Evolutionary conservation across 2,888 invertebrate genomes (phyloP).

Genomic region (Netelia inedita): DNA sequence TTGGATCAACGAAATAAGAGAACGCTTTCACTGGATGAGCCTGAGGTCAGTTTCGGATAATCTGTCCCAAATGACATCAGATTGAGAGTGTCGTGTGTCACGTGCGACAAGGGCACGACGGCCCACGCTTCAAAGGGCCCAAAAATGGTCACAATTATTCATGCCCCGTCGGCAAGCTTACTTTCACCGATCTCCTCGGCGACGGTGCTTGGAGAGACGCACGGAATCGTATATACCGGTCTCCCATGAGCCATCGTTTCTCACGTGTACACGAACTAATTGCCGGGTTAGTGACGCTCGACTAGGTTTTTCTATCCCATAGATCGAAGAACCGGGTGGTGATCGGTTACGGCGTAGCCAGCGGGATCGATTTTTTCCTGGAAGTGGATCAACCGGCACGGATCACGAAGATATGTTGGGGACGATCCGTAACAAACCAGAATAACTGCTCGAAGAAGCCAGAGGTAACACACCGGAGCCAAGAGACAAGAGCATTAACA

Average conservation of each 20-base stretch:
- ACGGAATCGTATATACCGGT: neutral
- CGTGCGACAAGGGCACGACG: constrained; percentile 41
- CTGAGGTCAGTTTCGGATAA: constrained; percentile 50
- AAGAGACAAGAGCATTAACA: constrained; percentile 54
- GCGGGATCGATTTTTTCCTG: constrained; percentile 46
- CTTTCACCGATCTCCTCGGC: constrained; percentile 53
- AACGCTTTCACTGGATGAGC: constrained; percentile 28
- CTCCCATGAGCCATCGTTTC: constrained; percentile 1
- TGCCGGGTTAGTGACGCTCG: constrained; percentile 24
- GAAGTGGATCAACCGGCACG: constrained; percentile 54
- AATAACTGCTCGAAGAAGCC: constrained; percentile 51
- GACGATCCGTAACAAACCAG: constrained; percentile 64
- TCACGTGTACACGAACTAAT: constrained; percentile 33
- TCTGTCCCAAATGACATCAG: constrained; percentile 19
- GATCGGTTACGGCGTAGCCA: constrained; percentile 17
- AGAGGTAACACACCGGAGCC: constrained; percentile 31
- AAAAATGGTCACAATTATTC: constrained; percentile 53
- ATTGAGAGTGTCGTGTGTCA: constrained; percentile 14
- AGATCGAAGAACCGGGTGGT: constrained; percentile 17
- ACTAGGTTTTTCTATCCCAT: constrained; percentile 28
- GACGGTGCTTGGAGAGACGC: constrained; percentile 13
- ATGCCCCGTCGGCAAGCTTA: constrained; percentile 11
- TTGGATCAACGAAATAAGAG: neutral
- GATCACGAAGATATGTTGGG: constrained; percentile 38
- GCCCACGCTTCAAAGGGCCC: constrained; percentile 34